These are phyloP conservation scores for Nyctalus aviator DNA, from an alignment of 2,797 vertebrate species.

Conservation along the genomic window DNA sequence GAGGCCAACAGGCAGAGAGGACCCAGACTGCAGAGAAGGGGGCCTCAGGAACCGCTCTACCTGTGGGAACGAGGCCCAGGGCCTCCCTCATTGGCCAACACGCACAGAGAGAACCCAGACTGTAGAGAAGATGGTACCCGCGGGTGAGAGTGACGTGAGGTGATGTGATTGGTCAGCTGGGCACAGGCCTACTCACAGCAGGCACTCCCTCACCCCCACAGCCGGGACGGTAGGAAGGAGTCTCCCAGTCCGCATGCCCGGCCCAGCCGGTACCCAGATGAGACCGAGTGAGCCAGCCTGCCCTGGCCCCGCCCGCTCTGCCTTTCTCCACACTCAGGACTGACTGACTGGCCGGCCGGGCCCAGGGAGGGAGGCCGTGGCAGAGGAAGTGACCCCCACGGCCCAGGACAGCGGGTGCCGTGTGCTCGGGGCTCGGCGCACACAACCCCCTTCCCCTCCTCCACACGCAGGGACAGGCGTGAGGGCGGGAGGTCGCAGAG, in stretches of 20 bases:
- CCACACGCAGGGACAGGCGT: neutral
- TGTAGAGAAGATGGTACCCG: neutral
- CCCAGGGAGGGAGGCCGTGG: neutral
- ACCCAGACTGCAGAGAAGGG: neutral
- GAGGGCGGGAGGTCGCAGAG: too few relatives aligned
- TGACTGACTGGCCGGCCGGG: neutral
- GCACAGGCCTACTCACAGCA: neutral
- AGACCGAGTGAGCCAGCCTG: constrained; percentile 39
- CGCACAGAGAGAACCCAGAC: too few relatives aligned
- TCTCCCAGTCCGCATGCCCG: neutral
- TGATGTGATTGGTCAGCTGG: neutral
- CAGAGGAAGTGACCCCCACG: neutral
- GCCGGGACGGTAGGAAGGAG: neutral
- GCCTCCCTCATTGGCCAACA: neutral
- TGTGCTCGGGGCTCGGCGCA: neutral
- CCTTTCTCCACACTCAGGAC: neutral
- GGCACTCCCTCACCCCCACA: neutral
- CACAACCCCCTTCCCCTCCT: neutral
- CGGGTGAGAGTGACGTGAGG: neutral
- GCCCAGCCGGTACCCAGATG: neutral
- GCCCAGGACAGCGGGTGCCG: neutral
- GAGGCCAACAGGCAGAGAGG: neutral
- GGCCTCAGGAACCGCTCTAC: neutral
- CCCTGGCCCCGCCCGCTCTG: neutral
- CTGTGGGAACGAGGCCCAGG: accelerated